Evolutionary conservation across 2,113 vertebrate genomes (phyloP), one percentile per base, ranked within the genome.

Genomic region (Trematomus loennbergii): DNA sequence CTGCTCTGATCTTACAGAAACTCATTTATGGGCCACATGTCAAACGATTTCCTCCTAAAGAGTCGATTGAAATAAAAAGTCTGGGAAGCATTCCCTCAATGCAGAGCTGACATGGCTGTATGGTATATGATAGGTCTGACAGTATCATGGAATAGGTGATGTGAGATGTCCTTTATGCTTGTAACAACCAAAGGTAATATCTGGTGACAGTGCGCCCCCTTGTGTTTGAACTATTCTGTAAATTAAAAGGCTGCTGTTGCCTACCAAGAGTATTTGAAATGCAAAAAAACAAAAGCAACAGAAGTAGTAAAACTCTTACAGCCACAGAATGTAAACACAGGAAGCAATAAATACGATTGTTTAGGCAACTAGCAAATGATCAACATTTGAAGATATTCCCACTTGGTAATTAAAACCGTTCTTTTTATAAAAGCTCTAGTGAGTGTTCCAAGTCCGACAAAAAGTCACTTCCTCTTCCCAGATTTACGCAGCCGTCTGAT

Each of bases 381-480:
- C 89, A 82, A 88, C 84, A 87, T 84, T 77, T 88, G 80, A 81
- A 71, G 58, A 80, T 22, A 36, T 16, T 2, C 46, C 33, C 2
- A 9, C 12, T 7, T 43, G 43, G 36, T 6, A 36, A 48, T 57
- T 25, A 45, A 36, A 4, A 10, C 3, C 8, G 11, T 59, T 5
- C 2, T 68, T 17, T 73, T 57, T 10, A 45, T 0, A 25, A 29
- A 53, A 36, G 20, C 13, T 13, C 15, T 18, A 15, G 12, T 59
- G 36, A 2, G 0, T 33, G 2, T 50, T 13, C 7, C 13, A 48
- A 1, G 29, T 59, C 17, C 9, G 5, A 20, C 50, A 9, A 70
- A 29, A 69, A 78, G 15, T 90, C 71, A 89, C 33, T 78, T 94
- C 78, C 59, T 89, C 50, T 13, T 89, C 43, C 67, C 82, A 3